Percentiles rank a stretch among this genome's conserved stretches.
Conservation (phyloP, 2,113 vertebrate genomes). For the Barnardius zonarius region DNA sequence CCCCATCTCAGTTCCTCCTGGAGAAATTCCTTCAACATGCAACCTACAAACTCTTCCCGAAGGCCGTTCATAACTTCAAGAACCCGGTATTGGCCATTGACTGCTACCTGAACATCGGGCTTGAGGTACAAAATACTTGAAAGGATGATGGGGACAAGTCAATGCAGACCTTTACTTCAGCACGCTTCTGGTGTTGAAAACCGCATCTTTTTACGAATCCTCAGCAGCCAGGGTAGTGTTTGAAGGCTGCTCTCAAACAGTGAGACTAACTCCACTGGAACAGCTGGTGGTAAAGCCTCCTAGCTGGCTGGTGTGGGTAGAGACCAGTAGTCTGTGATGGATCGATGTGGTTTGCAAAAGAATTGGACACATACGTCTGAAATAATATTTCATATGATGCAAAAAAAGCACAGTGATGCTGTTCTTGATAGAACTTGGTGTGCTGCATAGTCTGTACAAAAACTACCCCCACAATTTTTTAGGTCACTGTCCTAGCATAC, state of each 20-base stretch:
- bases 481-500: background rate
- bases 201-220: background rate
- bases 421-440: background rate
- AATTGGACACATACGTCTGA: background rate
- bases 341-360: background rate
- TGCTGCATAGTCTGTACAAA: background rate
- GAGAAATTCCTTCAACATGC: conserved; percentile 95
- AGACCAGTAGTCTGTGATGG: background rate
- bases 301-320: background rate
- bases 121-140: conserved; percentile 79
- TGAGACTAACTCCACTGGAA: background rate
- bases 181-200: background rate
- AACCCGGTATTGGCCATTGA: conserved; percentile 93
- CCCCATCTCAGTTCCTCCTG: conserved; percentile 92
- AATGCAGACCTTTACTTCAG: background rate
- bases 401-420: background rate
- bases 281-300: background rate
- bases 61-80: conserved; percentile 84
- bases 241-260: background rate
- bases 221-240: background rate
- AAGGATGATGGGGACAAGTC: background rate
- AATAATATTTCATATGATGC: background rate
- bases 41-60: conserved; percentile 91
- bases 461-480: background rate
- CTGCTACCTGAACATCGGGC: conserved; percentile 95